Percentiles rank a stretch among this genome's conserved stretches.
Evolutionary conservation across 2,888 invertebrate species (phyloP).

Genomic region (Parthenolecanium corni): DNA sequence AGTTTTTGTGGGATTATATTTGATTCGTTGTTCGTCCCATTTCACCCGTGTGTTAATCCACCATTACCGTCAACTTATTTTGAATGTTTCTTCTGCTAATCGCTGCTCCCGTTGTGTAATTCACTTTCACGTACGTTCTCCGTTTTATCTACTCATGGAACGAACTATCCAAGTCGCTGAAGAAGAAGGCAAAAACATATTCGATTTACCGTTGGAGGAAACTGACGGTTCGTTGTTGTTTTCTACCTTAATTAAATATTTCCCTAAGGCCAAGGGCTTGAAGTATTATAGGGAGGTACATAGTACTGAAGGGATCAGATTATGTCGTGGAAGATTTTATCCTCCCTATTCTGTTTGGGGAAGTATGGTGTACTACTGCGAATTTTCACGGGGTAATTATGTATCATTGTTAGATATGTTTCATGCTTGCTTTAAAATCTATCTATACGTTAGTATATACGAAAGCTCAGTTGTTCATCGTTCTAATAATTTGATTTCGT

Average conservation of each 20-base stretch:
- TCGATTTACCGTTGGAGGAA: conserved; percentile 86
- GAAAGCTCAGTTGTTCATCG: too few relatives aligned
- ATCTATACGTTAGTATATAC: background rate
- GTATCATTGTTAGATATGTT: background rate
- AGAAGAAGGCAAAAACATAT: conserved; percentile 87
- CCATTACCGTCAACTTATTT: too few relatives aligned
- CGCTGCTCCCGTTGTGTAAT: too few relatives aligned
- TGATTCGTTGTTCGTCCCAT: too few relatives aligned
- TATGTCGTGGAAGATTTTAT: conserved; percentile 80
- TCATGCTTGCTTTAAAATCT: background rate
- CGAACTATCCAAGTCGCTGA: conserved; percentile 69
- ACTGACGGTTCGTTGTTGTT: conserved; percentile 80
- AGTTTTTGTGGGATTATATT: too few relatives aligned
- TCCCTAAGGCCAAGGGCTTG: conserved; percentile 90
- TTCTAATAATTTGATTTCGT: background rate
- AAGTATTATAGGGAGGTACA: conserved; percentile 72
- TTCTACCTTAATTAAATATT: conserved; percentile 87
- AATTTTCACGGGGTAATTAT: conserved; percentile 45
- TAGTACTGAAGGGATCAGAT: conserved; percentile 63
- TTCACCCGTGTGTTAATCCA: too few relatives aligned
- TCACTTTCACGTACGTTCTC: too few relatives aligned
- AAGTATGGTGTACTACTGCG: conserved; percentile 45
- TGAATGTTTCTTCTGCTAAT: too few relatives aligned
- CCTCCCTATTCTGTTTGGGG: conserved; percentile 86
- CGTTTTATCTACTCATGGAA: background rate